Conservation (phyloP, 1,140 invertebrate species). For the Diploscapter pachys region DNA sequence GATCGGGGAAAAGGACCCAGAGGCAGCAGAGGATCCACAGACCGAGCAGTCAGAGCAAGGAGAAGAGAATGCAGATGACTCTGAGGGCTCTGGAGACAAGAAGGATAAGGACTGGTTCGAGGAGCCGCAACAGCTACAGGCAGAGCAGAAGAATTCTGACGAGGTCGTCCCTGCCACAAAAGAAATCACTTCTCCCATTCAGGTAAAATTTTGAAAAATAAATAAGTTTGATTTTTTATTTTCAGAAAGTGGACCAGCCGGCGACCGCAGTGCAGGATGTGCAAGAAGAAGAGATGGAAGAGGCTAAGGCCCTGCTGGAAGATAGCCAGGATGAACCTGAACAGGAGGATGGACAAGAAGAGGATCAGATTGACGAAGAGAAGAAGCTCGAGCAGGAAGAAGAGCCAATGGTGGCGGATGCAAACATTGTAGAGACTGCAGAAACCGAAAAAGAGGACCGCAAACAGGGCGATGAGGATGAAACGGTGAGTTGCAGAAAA, state of each 20-base stretch:
- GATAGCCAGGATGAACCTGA: slow-evolving; percentile 9
- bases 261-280: not conserved
- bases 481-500: slow-evolving; percentile 5
- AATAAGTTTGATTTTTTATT: not conserved
- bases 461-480: not conserved
- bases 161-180: not conserved
- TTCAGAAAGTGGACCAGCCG: not conserved
- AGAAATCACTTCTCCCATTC: not conserved
- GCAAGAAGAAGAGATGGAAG: slow-evolving; percentile 17
- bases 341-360: slow-evolving; percentile 12
- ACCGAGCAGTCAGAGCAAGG: not conserved
- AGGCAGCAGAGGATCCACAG: not conserved
- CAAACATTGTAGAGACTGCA: not conserved
- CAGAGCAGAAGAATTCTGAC: not conserved
- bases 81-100: too few species aligned
- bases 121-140: not conserved
- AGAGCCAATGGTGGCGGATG: not conserved
- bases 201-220: slow-evolving; percentile 16
- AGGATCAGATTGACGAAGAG: slow-evolving; percentile 24
- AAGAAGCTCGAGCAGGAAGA: slow-evolving; percentile 13
- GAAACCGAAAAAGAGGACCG: not conserved
- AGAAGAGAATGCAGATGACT: not conserved
- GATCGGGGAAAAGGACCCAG: not conserved
- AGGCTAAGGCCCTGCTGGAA: not conserved
- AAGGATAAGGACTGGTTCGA: not conserved